Evolutionary conservation across 1,140 invertebrate genomes (phyloP).

Genomic region (Drosophila bifasciata): DNA sequence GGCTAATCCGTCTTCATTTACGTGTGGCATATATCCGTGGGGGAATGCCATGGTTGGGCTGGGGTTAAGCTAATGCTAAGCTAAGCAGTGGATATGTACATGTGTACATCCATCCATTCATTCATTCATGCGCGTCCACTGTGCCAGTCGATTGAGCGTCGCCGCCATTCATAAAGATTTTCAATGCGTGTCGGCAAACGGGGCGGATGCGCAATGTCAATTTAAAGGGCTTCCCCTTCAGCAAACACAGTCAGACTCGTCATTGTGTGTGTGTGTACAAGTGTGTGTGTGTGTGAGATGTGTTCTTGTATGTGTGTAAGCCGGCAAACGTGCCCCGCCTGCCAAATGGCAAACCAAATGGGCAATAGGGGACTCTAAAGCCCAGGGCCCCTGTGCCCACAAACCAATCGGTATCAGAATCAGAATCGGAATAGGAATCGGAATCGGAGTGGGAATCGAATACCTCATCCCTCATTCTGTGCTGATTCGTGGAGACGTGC

Average conservation of each 20-base stretch:
- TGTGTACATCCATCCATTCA: neutral
- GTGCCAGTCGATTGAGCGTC: constrained; percentile 1
- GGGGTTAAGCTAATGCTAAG: too few species aligned
- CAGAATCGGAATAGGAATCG: constrained; percentile 1
- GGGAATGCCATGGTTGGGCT: too few species aligned
- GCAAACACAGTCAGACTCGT: constrained; percentile 17
- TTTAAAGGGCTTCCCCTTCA: constrained; percentile 60
- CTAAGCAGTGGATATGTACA: too few species aligned
- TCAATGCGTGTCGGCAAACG: constrained; percentile 29
- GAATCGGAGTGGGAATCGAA: constrained; percentile 31
- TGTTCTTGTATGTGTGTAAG: constrained; percentile 1
- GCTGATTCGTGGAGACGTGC: constrained; percentile 21
- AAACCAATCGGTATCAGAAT: too few species aligned
- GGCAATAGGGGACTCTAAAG: neutral
- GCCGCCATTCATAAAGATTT: constrained; percentile 60
- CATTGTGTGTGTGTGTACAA: constrained; percentile 6
- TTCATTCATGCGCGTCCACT: constrained; percentile 3
- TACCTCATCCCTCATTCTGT: neutral
- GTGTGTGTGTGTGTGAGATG: constrained; percentile 1
- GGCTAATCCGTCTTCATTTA: neutral
- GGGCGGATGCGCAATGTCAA: constrained; percentile 69
- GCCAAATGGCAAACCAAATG: constrained; percentile 45
- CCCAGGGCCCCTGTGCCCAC: too few species aligned
- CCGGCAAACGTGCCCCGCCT: constrained; percentile 55
- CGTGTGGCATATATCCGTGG: too few species aligned